phyloP scores from a whole-genome alignment of 2,113 vertebrate genomes.

The Colistium nudipinnis region DNA sequence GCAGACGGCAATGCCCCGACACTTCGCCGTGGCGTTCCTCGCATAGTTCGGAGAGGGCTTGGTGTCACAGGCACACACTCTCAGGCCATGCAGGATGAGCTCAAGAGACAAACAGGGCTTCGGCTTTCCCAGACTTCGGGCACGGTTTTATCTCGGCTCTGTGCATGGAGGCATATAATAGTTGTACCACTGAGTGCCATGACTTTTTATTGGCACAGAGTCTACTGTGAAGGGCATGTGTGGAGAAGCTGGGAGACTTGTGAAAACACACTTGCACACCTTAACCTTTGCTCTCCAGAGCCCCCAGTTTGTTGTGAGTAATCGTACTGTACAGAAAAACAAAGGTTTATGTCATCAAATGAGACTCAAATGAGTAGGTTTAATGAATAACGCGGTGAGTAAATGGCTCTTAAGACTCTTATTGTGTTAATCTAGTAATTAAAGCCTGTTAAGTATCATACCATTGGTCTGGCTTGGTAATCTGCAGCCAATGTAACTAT shows the following conservation, averaged over 20 bases:
- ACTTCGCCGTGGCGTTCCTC: conserved; percentile 26
- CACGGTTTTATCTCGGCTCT: conserved; percentile 27
- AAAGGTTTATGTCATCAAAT: conserved; percentile 39
- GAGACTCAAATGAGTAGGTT: conserved; percentile 18
- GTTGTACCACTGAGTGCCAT: conserved; percentile 49
- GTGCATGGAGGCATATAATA: conserved; percentile 28
- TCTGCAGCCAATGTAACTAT: conserved; percentile 29
- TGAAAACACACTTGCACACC: conserved; percentile 33
- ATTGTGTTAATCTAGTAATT: conserved; percentile 39
- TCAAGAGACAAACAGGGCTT: conserved; percentile 17
- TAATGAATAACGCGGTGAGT: conserved; percentile 45
- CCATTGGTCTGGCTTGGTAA: conserved; percentile 33
- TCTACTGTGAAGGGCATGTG: conserved; percentile 22
- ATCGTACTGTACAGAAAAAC: conserved; percentile 22
- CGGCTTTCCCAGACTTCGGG: not conserved
- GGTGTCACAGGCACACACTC: conserved; percentile 29
- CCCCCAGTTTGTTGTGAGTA: conserved; percentile 32
- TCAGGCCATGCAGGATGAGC: conserved; percentile 14
- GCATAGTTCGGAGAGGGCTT: conserved; percentile 20
- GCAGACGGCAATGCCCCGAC: conserved; percentile 19
- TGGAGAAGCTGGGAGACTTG: conserved; percentile 5
- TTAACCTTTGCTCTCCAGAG: conserved; percentile 47
- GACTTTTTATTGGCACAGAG: conserved; percentile 41
- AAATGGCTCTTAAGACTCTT: conserved; percentile 27
- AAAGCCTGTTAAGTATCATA: conserved; percentile 7